Percentiles rank a stretch among this genome's conserved stretches.
Evolutionary conservation across 2,888 invertebrate genomes (phyloP).

Genomic region (Listrodromus nycthemerus): DNA sequence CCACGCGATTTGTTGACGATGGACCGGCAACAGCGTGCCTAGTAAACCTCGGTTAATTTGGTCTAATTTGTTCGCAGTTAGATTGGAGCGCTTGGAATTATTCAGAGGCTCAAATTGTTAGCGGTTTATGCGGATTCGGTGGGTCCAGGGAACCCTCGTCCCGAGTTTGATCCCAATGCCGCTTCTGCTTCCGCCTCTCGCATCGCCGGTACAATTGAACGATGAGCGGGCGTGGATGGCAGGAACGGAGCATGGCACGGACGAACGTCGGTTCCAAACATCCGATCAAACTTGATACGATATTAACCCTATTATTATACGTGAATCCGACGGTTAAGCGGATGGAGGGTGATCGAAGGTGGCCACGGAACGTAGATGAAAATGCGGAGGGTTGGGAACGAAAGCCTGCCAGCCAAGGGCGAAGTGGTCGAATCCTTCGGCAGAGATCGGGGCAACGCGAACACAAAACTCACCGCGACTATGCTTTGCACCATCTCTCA

Average conservation of each 20-base stretch:
- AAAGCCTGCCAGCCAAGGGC: slow-evolving; percentile 32
- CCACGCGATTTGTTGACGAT: slow-evolving; percentile 3
- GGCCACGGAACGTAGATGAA: slow-evolving; percentile 35
- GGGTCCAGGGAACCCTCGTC: slow-evolving; percentile 64
- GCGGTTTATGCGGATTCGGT: slow-evolving; percentile 80
- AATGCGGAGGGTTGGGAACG: slow-evolving; percentile 12
- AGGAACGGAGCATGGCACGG: slow-evolving; percentile 60
- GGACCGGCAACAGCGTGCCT: slow-evolving; percentile 54
- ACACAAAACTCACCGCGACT: slow-evolving; percentile 50
- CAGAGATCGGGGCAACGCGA: slow-evolving; percentile 65
- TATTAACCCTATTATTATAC: slow-evolving; percentile 82
- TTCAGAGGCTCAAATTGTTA: slow-evolving; percentile 82
- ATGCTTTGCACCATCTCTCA: slow-evolving; percentile 26
- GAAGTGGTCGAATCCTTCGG: slow-evolving; percentile 66
- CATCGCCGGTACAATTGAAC: slow-evolving; percentile 61
- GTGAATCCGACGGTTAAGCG: slow-evolving; percentile 66
- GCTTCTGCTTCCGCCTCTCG: slow-evolving; percentile 38
- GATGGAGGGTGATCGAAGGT: slow-evolving; percentile 12
- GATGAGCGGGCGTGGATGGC: slow-evolving; percentile 49
- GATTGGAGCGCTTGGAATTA: slow-evolving; percentile 83
- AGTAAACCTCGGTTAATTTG: slow-evolving; percentile 81
- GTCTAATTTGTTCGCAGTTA: slow-evolving; percentile 83
- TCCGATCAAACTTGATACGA: slow-evolving; percentile 79
- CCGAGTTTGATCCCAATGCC: slow-evolving; percentile 60
- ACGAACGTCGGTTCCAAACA: slow-evolving; percentile 58